Percentiles rank a stretch among this genome's conserved stretches.
Conservation (phyloP, 2,888 invertebrate genomes). For the Mythimna vitellina region DNA sequence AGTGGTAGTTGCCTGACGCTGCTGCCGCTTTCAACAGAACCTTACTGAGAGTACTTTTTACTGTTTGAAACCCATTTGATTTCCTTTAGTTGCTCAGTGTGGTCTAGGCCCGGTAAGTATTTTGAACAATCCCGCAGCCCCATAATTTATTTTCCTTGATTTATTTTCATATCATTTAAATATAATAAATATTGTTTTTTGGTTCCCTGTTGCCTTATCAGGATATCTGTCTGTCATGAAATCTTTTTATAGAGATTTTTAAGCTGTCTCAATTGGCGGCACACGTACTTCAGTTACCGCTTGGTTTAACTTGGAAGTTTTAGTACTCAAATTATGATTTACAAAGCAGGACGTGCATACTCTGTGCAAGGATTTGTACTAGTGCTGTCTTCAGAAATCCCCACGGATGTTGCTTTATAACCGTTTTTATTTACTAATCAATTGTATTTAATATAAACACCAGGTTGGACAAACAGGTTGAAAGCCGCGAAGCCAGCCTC, state of each 20-base stretch:
- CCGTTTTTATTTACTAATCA: conserved; percentile 1
- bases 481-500: conserved; percentile 28
- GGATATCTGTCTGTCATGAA: neutral
- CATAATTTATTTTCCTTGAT: neutral
- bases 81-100: too few species aligned
- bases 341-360: conserved; percentile 32
- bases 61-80: too few species aligned
- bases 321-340: conserved; percentile 4
- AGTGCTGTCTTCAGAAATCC: conserved; percentile 6
- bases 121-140: too few species aligned
- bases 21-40: too few species aligned
- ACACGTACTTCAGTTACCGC: neutral
- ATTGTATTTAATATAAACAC: conserved; percentile 13
- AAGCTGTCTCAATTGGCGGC: too few species aligned
- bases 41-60: too few species aligned
- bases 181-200: too few species aligned
- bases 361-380: conserved; percentile 23
- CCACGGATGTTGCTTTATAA: conserved; percentile 2
- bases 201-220: too few species aligned
- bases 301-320: conserved; percentile 1
- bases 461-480: conserved; percentile 27
- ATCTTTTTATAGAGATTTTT: neutral
- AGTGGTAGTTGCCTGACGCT: too few species aligned
- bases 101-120: too few species aligned
- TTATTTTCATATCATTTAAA: neutral